Conservation (phyloP, 2,888 invertebrate species). For the Cyrtodaria siliqua region DNA sequence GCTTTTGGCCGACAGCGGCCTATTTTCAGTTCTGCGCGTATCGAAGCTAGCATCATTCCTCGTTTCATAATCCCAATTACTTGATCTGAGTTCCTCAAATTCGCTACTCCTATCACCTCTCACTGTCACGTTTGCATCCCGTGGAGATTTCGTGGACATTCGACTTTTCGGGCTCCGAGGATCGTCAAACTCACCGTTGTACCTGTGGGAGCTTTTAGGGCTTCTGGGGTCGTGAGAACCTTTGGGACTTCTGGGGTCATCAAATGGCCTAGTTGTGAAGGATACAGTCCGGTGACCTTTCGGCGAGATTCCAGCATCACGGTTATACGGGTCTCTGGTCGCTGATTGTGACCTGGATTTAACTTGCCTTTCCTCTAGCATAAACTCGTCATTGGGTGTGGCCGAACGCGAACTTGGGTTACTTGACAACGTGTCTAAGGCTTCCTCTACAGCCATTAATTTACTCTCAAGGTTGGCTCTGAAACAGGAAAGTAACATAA, state of each 20-base stretch:
- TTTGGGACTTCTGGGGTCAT: slow-evolving; percentile 25
- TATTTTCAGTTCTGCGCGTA: slow-evolving; percentile 41
- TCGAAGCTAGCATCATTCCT: slow-evolving; percentile 21
- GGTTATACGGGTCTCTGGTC: slow-evolving; percentile 36
- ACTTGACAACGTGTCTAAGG: slow-evolving; percentile 65
- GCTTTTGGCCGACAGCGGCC: slow-evolving; percentile 37
- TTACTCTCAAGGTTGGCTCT: slow-evolving; percentile 19
- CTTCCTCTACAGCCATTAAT: slow-evolving; percentile 65
- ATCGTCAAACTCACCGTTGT: slow-evolving; percentile 26
- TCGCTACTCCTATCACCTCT: slow-evolving; percentile 26
- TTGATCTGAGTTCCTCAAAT: slow-evolving; percentile 20
- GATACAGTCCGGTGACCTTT: slow-evolving; percentile 56
- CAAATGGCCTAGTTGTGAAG: slow-evolving; percentile 30
- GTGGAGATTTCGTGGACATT: slow-evolving; percentile 30
- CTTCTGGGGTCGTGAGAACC: slow-evolving; percentile 1
- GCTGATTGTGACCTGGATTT: slow-evolving; percentile 35
- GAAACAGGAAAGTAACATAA: not conserved
- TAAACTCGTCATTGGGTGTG: slow-evolving; percentile 65
- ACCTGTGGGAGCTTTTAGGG: not conserved
- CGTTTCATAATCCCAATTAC: slow-evolving; percentile 47
- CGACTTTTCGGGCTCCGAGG: slow-evolving; percentile 38
- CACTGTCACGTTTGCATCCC: slow-evolving; percentile 38
- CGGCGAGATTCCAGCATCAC: slow-evolving; percentile 63
- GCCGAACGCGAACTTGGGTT: slow-evolving; percentile 65
- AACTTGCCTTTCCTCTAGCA: slow-evolving; percentile 45